Base-by-base conservation (phyloP, 2,888 invertebrate species). In the Griposia aprilina region DNA sequence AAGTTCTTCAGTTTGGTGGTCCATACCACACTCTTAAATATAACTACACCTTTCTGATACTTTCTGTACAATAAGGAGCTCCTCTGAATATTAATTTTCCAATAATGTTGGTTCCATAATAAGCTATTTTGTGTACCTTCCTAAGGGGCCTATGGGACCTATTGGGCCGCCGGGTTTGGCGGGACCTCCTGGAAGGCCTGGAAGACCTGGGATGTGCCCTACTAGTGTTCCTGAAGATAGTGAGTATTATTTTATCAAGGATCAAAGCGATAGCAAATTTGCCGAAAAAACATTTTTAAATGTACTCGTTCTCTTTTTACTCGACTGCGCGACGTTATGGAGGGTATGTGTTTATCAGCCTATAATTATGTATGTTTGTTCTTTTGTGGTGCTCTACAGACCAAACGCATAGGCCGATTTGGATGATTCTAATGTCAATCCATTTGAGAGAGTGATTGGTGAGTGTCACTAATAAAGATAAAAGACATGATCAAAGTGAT, bases 151-250 rank as follows among this genome's bases (percentile, higher is more conserved):
- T 15, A 0, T 0, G 0, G 76, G 83, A 0, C 8, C 0, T 6
- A 10, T 0, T 0, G 80, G 83, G 1, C 0, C 0, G 23, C 62
- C 23, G 0, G 81, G 82, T 23, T 6, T 15, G 0, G 11, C 26
- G 2, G 83, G 83, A 60, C 63, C 57, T 30, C 65, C 75, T 30
- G 82, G 83, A 8, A 17, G 0, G 11, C 60, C 57, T 36, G 75
- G 82, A 8, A n/a, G 3, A 23, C 48, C 45, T 20, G 84, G 60
- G 10, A 6, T 20, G 36, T 76, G 72, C 36, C 36, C 13, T 15
- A 65, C 65, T 15, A 15, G 23, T 10, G 11, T n/a, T 10, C n/a
- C 36, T 5, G 2, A 3, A n/a, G 13, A n/a, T 2, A 23, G 68
- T 83, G 15, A 17, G 73, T 81, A 72, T 70, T 30, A 5, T n/a